These are phyloP conservation scores for Arrhamphus sclerolepis DNA, from an alignment of 2,797 vertebrate species.

Conservation along the genomic window DNA sequence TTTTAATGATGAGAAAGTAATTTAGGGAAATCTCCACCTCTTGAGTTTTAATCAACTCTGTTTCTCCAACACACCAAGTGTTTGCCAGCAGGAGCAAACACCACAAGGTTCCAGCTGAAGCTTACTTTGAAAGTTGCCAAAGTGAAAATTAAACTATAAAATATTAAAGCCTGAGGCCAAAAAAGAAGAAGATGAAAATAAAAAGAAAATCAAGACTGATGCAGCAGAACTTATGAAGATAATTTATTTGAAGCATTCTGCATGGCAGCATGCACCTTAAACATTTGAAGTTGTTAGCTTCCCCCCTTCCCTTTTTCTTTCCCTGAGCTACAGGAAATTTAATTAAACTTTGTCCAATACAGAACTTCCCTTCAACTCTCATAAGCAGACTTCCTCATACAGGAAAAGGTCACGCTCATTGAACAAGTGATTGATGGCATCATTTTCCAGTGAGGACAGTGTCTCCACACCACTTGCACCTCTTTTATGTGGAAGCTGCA, in stretches of 20 bases:
- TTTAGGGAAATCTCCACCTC: no score
- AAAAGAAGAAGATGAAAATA: no score
- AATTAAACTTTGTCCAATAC: background rate
- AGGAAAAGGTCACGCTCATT: background rate
- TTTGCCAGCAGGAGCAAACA: background rate
- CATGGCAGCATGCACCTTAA: background rate
- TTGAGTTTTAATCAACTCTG: conserved; percentile 2
- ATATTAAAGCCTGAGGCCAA: no score
- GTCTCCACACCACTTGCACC: conserved; percentile 5
- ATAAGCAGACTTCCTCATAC: background rate
- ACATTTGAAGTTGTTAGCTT: background rate
- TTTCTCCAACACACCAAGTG: conserved; percentile 12
- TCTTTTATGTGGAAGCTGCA: conserved; percentile 11
- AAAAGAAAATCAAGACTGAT: background rate
- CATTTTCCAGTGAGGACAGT: background rate
- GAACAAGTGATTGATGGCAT: conserved; percentile 16
- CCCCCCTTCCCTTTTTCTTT: background rate
- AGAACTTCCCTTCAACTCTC: background rate
- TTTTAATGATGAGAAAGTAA: conserved; percentile 33
- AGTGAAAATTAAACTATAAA: no score
- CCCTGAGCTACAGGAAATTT: background rate
- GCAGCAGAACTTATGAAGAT: background rate
- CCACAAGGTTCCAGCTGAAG: conserved; percentile 6
- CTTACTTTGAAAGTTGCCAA: no score
- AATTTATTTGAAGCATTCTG: background rate